Percentiles rank a stretch among this genome's conserved stretches.
phyloP scores from a whole-genome alignment of 2,888 invertebrate species.

The Plebejus anna region DNA sequence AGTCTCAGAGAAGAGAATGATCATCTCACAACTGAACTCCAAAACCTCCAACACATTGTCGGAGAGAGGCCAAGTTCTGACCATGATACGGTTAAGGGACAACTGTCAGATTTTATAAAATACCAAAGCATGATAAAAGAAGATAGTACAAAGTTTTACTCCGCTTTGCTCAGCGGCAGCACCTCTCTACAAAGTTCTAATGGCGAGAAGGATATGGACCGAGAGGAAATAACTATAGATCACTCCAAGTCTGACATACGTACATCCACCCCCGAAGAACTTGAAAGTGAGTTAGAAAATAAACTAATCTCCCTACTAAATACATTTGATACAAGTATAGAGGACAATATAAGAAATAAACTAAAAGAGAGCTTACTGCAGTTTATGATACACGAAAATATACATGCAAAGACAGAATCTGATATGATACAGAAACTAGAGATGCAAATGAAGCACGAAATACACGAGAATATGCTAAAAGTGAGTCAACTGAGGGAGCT shows the following conservation, averaged over 20 bases:
- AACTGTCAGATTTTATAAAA: constrained; percentile 70
- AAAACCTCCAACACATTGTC: constrained; percentile 63
- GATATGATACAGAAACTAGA: constrained; percentile 65
- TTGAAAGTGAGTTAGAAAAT: constrained; percentile 61
- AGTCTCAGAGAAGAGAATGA: constrained; percentile 81
- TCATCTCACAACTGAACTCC: constrained; percentile 81
- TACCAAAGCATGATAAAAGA: constrained; percentile 69
- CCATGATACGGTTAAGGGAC: constrained; percentile 64
- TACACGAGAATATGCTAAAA: constrained; percentile 76
- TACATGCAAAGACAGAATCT: constrained; percentile 64
- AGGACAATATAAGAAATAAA: constrained; percentile 66
- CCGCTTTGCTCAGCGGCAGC: constrained; percentile 64
- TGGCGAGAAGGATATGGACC: constrained; percentile 72
- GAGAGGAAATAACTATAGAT: constrained; percentile 69
- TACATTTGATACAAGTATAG: constrained; percentile 60
- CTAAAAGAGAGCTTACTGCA: constrained; percentile 78
- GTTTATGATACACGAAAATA: constrained; percentile 76
- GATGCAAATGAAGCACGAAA: constrained; percentile 77
- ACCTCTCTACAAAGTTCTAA: constrained; percentile 66
- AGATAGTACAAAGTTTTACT: constrained; percentile 68
- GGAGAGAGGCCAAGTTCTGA: constrained; percentile 58
- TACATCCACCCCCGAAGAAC: constrained; percentile 62
- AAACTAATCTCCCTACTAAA: constrained; percentile 57
- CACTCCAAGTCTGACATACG: constrained; percentile 66
- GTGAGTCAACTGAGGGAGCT: constrained; percentile 76